A percentile compares a stretch with the other conserved stretches of the same genome.
Evolutionary conservation across 2,113 vertebrate genomes (phyloP).

Genomic region (Larimichthys crocea): DNA sequence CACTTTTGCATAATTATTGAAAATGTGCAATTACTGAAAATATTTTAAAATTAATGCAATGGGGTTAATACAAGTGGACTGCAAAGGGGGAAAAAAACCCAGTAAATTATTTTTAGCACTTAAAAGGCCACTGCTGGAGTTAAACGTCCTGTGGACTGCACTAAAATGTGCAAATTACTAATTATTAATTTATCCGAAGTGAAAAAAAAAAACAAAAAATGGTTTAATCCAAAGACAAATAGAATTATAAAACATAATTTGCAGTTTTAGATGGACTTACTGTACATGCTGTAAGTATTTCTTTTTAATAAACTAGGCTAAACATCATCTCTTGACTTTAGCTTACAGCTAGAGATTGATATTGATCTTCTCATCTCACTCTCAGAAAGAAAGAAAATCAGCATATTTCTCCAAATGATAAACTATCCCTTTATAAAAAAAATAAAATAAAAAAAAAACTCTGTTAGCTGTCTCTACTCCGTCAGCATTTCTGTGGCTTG

Average conservation of each 20-base stretch:
- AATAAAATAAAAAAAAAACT: not conserved
- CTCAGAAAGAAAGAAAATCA: not conserved
- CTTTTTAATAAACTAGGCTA: not conserved
- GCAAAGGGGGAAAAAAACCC: not conserved
- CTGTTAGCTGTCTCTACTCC: too few species aligned
- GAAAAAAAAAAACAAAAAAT: too few species aligned
- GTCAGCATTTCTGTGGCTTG: not conserved
- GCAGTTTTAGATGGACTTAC: not conserved
- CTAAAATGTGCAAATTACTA: not conserved
- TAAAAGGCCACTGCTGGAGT: not conserved
- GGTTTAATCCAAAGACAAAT: not conserved
- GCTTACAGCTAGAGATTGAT: not conserved
- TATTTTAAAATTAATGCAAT: not conserved
- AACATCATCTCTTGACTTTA: not conserved
- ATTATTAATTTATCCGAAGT: too few species aligned
- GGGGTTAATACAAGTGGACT: not conserved
- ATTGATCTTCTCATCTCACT: not conserved
- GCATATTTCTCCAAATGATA: not conserved
- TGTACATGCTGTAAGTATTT: not conserved
- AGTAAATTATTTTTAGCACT: not conserved
- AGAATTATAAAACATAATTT: not conserved
- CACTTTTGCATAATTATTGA: not conserved
- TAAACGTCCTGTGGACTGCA: not conserved
- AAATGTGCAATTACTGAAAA: not conserved
- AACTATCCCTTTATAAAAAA: not conserved